phyloP scores from a whole-genome alignment of 2,888 invertebrate species.

The Globia sparganii region DNA sequence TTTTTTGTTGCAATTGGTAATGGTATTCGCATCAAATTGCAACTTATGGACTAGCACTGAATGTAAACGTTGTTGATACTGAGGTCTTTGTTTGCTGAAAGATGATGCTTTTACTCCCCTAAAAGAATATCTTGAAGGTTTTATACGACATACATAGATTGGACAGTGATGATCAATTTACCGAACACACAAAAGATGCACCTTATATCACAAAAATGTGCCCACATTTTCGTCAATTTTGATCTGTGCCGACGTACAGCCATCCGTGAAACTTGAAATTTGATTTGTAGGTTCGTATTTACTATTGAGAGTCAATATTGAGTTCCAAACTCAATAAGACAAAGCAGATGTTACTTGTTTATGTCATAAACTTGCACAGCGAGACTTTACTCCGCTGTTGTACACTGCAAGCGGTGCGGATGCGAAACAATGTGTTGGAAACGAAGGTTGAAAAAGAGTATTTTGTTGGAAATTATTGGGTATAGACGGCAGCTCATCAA shows the following conservation, averaged over 20 bases:
- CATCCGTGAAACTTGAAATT: conserved; percentile 66
- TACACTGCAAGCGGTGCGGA: conserved; percentile 53
- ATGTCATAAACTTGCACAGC: conserved; percentile 79
- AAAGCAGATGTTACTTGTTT: conserved; percentile 86
- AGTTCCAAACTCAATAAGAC: conserved; percentile 86
- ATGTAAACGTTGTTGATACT: not conserved
- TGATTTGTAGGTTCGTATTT: conserved; percentile 75
- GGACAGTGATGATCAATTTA: conserved; percentile 13
- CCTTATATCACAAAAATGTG: conserved; percentile 18
- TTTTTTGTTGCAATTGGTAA: no score
- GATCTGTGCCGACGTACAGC: conserved; percentile 25
- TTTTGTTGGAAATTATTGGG: not conserved
- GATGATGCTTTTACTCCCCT: not conserved
- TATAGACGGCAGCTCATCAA: no score
- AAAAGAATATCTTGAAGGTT: not conserved
- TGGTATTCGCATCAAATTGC: not conserved
- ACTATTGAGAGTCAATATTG: conserved; percentile 82
- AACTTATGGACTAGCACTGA: not conserved
- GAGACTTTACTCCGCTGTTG: conserved; percentile 45
- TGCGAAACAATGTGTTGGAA: not conserved
- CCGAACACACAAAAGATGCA: conserved; percentile 14
- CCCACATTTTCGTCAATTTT: conserved; percentile 31
- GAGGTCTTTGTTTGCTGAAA: not conserved
- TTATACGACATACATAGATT: not conserved
- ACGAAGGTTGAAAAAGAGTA: not conserved